Base-by-base conservation (phyloP, 1,140 invertebrate species). In the Hyposmocoma kahamanoa region DNA sequence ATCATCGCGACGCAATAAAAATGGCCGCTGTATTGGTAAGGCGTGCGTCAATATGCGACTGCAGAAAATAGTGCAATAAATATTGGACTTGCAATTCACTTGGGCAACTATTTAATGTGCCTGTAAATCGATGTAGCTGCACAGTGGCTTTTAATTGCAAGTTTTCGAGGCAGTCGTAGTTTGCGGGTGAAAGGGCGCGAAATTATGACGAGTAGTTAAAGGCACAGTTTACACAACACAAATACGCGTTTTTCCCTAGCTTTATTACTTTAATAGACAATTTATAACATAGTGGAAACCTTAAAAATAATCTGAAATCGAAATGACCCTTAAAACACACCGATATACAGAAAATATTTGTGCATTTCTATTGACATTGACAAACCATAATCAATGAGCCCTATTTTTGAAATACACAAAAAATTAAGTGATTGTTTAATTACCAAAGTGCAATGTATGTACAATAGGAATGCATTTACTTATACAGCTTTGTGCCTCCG, bases 1-100 rank as follows among this genome's bases (percentile, higher is more conserved):
- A 78, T 81, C 78, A 72, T 79, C 79, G 69, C 79, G 77, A 82
- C 79, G 77, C 82, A 83, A 85, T 85, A 83, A 85, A 84, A 75
- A 85, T 85, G 82, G 82, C 82, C 82, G 82, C 79, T 82, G 56
- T 78, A 72, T 80, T 66, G 82, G 82, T 85, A 85, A 85, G 82
- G 79, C 79, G 79, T 77, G 79, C 79, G 82, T 80, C 78, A 80
- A 78, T 71, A 64, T 67, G 64, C 50, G 67, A 70, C 53, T 73
- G 61, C 52, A 72, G 60, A 36, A n/a, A n/a, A n/a, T n/a, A 36
- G 32, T 36, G 32, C 32, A 36, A 36, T 36, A 17, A 36, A 17
- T 13, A n/a, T n/a, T n/a, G n/a, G n/a, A n/a, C n/a, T n/a, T n/a
- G n/a, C n/a, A n/a, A n/a, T n/a, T n/a, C n/a, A n/a, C n/a, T n/a